phyloP scores from a whole-genome alignment of 1,140 invertebrate species.

The Euura lappo region DNA sequence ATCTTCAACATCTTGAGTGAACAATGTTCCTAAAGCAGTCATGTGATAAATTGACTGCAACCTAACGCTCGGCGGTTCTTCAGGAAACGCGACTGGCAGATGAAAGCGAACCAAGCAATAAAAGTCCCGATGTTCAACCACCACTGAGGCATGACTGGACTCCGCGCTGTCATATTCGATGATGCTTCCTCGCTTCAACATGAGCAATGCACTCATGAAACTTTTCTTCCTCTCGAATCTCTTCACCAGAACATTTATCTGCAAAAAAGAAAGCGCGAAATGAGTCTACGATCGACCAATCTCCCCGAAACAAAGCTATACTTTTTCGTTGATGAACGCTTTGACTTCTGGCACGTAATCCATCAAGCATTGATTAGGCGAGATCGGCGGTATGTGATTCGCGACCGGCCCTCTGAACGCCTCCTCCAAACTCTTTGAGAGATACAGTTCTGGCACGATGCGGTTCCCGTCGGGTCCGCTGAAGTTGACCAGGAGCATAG shows the following conservation, averaged over 20 bases:
- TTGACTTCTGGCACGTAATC: slow-evolving; percentile 65
- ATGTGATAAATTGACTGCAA: slow-evolving; percentile 45
- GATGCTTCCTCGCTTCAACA: slow-evolving; percentile 22
- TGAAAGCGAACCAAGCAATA: slow-evolving; percentile 38
- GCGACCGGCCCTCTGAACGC: slow-evolving; percentile 30
- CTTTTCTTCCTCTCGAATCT: slow-evolving; percentile 30
- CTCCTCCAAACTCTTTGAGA: slow-evolving; percentile 50
- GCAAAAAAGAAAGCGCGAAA: slow-evolving; percentile 18
- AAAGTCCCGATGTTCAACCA: slow-evolving; percentile 33
- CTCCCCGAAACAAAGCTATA: slow-evolving; percentile 34
- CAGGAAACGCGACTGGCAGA: slow-evolving; percentile 41
- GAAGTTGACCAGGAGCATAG: slow-evolving; percentile 45
- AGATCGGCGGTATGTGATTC: slow-evolving; percentile 45
- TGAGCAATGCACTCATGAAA: slow-evolving; percentile 30
- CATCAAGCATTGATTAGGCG: slow-evolving; percentile 55
- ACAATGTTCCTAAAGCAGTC: slow-evolving; percentile 24
- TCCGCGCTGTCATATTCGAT: slow-evolving; percentile 44
- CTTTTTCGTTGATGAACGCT: slow-evolving; percentile 60
- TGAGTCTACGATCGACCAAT: neutral
- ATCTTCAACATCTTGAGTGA: slow-evolving; percentile 12
- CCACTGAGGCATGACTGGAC: slow-evolving; percentile 29
- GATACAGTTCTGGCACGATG: slow-evolving; percentile 37
- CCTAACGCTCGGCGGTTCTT: slow-evolving; percentile 33
- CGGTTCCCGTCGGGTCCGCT: slow-evolving; percentile 39
- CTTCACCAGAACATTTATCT: slow-evolving; percentile 34